phyloP scores from a whole-genome alignment of 2,888 invertebrate genomes.

The Nyleta sp. region DNA sequence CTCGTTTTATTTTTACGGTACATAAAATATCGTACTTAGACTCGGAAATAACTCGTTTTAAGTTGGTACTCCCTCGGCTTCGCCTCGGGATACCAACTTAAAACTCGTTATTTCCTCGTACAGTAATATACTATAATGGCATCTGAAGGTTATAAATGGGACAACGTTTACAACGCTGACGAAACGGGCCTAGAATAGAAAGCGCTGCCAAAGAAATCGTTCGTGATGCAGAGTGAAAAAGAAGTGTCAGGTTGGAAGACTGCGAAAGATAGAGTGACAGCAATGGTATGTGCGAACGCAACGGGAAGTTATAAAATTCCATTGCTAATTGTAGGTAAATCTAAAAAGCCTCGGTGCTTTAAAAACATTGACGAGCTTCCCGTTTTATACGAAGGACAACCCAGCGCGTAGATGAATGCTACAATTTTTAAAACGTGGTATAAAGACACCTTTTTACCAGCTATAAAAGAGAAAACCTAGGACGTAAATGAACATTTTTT shows the following conservation, averaged over 20 bases:
- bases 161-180: too few species aligned
- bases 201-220: slow-evolving; percentile 63
- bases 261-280: slow-evolving; percentile 69
- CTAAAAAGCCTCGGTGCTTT: slow-evolving; percentile 70
- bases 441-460: slow-evolving; percentile 58
- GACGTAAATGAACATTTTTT: slow-evolving; percentile 53
- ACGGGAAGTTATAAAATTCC: slow-evolving; percentile 48
- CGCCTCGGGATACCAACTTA: too few species aligned
- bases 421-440: slow-evolving; percentile 68
- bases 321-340: slow-evolving; percentile 71
- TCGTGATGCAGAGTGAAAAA: slow-evolving; percentile 60
- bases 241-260: slow-evolving; percentile 68
- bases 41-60: too few species aligned
- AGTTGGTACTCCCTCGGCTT: too few species aligned
- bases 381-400: slow-evolving; percentile 63
- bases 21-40: too few species aligned
- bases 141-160: too few species aligned
- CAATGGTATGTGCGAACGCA: slow-evolving; percentile 68
- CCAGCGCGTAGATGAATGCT: slow-evolving; percentile 71
- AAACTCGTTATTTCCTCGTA: too few species aligned
- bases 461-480: slow-evolving; percentile 49
- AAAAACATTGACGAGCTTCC: slow-evolving; percentile 65
- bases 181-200: too few species aligned
- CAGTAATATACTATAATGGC: too few species aligned
- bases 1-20: too few species aligned